phyloP scores from a whole-genome alignment of 2,888 invertebrate species.

The Micoletzkya japonica region DNA sequence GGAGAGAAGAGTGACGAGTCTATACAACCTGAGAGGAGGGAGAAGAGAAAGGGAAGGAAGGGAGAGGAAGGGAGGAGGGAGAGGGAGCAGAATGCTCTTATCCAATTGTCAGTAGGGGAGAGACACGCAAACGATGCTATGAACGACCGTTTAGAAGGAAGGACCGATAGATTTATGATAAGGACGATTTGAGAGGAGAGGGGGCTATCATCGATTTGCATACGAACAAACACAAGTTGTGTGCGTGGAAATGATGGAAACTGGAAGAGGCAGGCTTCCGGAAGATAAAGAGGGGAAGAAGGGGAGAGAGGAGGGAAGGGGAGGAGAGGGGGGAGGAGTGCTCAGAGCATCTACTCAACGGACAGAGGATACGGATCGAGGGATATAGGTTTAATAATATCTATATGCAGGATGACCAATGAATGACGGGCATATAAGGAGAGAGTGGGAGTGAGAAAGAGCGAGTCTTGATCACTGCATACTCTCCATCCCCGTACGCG shows the following conservation, averaged over 20 bases:
- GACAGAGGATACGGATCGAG: neutral
- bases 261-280: too few relatives aligned
- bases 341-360: neutral
- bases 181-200: too few relatives aligned
- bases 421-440: neutral
- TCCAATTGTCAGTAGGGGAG: too few relatives aligned
- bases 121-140: too few relatives aligned
- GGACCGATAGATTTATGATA: too few relatives aligned
- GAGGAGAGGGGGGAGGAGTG: constrained; percentile 11
- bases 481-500: too few relatives aligned
- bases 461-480: too few relatives aligned
- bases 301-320: neutral
- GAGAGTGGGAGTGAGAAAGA: too few relatives aligned
- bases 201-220: too few relatives aligned
- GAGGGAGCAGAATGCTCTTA: neutral
- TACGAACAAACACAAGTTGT: too few relatives aligned
- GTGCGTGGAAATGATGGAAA: too few relatives aligned
- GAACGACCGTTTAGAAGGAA: too few relatives aligned
- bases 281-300: constrained; percentile 19
- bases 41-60: neutral
- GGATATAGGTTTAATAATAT: neutral
- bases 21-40: neutral
- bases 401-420: neutral
- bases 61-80: neutral
- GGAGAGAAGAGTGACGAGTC: neutral